Base-by-base conservation (phyloP, 2,113 vertebrate genomes). In the Eudorcas thomsonii region DNA sequence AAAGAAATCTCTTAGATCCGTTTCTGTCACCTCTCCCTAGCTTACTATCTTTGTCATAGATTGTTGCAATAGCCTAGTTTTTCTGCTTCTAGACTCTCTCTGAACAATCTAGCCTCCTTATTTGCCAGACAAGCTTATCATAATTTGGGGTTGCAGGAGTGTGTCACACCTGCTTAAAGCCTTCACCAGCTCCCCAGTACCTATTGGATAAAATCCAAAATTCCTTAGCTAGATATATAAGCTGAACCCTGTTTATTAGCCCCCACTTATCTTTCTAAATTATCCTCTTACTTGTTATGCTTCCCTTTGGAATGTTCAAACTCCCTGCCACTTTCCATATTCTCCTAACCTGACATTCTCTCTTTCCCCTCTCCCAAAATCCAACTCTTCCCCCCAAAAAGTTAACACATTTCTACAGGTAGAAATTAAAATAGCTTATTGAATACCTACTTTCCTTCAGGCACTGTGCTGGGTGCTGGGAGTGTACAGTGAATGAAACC, bases 191-290 rank as follows among this genome's bases (percentile, higher is more conserved):
- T 96, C 36, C 9, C 33, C 39, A 67, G 36, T 67, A 91, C 7
- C 15, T 88, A 87, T 13, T 87, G 36, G 54, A 89, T 87, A 90
- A 89, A 96, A 92, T 71, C 55, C 57, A 64, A 96, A 96, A 83
- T 36, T n/a, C 19, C 39, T 83, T 95, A 85, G 50, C 17, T 19
- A 81, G 26, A 93, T 33, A 96, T 39, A 88, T 2, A 96, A 91
- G 59, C 48, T n/a, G 96, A 96, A 94, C 30, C n/a, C 25, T 95
- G 17, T 82, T 96, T 88, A 36, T 89, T 90, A 74, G 7, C 4
- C 5, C 28, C 81, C 14, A 8, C n/a, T 92, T 64, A 55, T 6
- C 30, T 67, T 97, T 91, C 36, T 23, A 93, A 94, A 95, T 48
- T 96, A 19, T 82, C 88, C 21, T 82, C 28, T 97, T 86, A 74